These are phyloP conservation scores for Ptychoptera contaminata DNA, from an alignment of 2,888 invertebrate genomes.

Conservation along the genomic window DNA sequence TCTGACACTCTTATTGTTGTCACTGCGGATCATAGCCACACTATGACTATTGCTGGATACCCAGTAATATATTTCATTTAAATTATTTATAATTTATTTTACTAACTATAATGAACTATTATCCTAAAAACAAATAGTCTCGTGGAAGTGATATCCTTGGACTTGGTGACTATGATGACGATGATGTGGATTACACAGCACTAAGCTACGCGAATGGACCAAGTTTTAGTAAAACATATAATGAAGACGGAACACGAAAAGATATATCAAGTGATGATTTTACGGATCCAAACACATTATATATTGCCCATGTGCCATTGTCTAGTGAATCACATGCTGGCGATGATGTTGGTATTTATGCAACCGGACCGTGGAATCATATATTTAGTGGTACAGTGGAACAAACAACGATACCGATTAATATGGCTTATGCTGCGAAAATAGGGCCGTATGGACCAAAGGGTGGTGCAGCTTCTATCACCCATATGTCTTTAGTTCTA, in stretches of 20 bases:
- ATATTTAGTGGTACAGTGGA: slow-evolving; percentile 62
- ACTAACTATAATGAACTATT: too few relatives aligned
- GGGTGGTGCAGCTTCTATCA: too few relatives aligned
- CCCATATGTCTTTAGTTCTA: too few relatives aligned
- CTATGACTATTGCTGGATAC: slow-evolving; percentile 59
- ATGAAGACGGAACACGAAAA: slow-evolving; percentile 14
- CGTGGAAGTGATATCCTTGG: slow-evolving; percentile 42
- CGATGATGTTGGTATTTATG: slow-evolving; percentile 65
- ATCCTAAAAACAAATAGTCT: slow-evolving; percentile 9
- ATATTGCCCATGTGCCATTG: slow-evolving; percentile 45
- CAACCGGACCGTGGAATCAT: slow-evolving; percentile 59
- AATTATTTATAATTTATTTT: neutral
- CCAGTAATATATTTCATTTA: slow-evolving; percentile 38
- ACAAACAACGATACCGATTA: slow-evolving; percentile 59
- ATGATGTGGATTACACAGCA: slow-evolving; percentile 46
- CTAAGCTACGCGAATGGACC: slow-evolving; percentile 62
- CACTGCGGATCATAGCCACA: slow-evolving; percentile 67
- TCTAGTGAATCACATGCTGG: slow-evolving; percentile 52
- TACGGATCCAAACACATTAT: slow-evolving; percentile 22
- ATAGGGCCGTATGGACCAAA: slow-evolving; percentile 37
- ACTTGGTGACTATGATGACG: slow-evolving; percentile 34
- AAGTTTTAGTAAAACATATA: slow-evolving; percentile 32
- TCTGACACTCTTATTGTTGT: slow-evolving; percentile 66
- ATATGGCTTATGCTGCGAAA: slow-evolving; percentile 52
- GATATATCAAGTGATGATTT: slow-evolving; percentile 15